Conservation (phyloP, 2,888 invertebrate species). For the Arge pagana region DNA sequence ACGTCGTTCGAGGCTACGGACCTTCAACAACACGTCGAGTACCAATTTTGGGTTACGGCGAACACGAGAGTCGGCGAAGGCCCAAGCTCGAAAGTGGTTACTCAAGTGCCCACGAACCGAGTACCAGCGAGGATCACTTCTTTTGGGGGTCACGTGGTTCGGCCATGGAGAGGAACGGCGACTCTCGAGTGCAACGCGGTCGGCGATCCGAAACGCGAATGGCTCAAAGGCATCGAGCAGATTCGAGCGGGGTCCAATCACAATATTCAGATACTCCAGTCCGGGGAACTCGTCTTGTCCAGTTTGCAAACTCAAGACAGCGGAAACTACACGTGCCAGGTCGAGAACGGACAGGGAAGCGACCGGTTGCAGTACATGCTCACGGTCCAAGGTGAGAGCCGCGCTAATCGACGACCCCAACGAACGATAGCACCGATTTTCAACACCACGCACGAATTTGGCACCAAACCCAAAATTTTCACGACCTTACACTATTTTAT, state of each 20-base stretch:
- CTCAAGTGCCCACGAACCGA: constrained; percentile 69
- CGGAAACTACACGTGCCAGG: constrained; percentile 75
- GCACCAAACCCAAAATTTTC: too few relatives aligned
- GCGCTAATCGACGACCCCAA: too few relatives aligned
- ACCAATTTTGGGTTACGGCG: constrained; percentile 80
- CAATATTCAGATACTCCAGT: constrained; percentile 67
- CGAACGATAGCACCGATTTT: too few relatives aligned
- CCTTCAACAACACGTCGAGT: constrained; percentile 71
- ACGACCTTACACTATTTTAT: too few relatives aligned
- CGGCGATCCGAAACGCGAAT: constrained; percentile 69
- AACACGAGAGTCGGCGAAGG: constrained; percentile 80
- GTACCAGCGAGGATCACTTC: constrained; percentile 74
- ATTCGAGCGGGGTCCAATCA: constrained; percentile 64
- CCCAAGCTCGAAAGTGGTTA: constrained; percentile 70
- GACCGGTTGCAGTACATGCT: constrained; percentile 69
- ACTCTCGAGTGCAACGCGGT: constrained; percentile 69
- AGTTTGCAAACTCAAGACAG: constrained; percentile 68
- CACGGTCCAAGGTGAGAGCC: constrained; percentile 65
- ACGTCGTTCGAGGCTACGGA: constrained; percentile 71
- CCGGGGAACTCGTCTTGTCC: constrained; percentile 69
- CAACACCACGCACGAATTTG: too few relatives aligned
- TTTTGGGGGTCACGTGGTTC: constrained; percentile 69
- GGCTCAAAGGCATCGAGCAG: constrained; percentile 64
- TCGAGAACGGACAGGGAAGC: constrained; percentile 71
- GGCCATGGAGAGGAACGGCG: constrained; percentile 71